phyloP scores from a whole-genome alignment of 1,140 invertebrate genomes.

The Ceratitis capitata region DNA sequence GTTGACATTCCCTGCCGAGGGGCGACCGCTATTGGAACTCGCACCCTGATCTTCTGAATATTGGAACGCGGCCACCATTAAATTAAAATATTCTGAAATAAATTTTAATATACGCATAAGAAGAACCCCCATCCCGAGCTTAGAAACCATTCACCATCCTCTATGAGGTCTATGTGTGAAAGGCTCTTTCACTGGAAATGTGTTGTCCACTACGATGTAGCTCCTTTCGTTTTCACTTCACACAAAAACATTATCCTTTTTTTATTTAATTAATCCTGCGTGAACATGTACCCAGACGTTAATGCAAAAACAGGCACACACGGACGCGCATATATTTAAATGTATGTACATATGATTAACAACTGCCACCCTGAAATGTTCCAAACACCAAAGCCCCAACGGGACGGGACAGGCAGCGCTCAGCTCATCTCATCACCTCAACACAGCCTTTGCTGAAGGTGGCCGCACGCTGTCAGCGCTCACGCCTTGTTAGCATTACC shows the following conservation, averaged over 20 bases:
- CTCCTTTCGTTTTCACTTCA: neutral
- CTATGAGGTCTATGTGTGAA: no score
- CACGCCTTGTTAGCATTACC: neutral
- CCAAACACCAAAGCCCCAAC: neutral
- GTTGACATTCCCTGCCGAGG: no score
- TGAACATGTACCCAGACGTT: neutral
- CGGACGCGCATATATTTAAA: neutral
- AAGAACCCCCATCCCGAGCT: no score
- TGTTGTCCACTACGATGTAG: neutral
- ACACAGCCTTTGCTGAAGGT: neutral
- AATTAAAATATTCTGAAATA: no score
- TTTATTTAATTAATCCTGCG: neutral
- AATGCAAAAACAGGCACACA: neutral
- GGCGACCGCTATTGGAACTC: no score
- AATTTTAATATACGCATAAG: no score
- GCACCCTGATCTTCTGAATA: no score
- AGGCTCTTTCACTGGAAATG: no score
- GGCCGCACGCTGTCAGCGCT: neutral
- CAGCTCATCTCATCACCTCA: neutral
- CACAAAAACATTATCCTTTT: neutral
- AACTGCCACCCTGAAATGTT: neutral
- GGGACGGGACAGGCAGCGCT: no score
- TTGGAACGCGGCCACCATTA: no score
- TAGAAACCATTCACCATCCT: no score
- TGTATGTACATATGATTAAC: neutral